A percentile compares a stretch with the other conserved stretches of the same genome.
Evolutionary conservation across 2,888 invertebrate species (phyloP).

Genomic region (Craniophora ligustri): DNA sequence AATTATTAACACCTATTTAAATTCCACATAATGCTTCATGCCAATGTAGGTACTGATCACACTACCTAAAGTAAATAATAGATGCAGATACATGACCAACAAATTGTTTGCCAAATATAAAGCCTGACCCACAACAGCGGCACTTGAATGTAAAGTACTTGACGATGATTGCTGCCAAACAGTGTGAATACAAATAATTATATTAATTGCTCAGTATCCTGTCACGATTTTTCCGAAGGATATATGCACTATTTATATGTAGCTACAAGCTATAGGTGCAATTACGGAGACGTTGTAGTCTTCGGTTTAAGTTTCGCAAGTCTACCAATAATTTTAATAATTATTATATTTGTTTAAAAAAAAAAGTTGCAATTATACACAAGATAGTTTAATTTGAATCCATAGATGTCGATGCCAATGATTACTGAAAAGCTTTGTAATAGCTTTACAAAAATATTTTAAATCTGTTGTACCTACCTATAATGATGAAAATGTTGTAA

Average conservation of each 20-base stretch:
- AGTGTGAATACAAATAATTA: constrained; percentile 50
- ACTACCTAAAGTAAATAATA: constrained; percentile 21
- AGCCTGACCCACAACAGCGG: constrained; percentile 17
- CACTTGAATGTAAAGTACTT: constrained; percentile 40
- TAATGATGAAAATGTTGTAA: too few species aligned
- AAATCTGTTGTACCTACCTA: too few species aligned
- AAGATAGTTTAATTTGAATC: too few species aligned
- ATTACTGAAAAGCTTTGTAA: too few species aligned
- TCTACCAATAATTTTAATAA: too few species aligned
- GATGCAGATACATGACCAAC: constrained; percentile 18
- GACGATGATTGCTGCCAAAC: constrained; percentile 37
- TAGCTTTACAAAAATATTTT: too few species aligned
- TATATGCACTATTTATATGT: background rate
- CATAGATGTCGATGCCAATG: too few species aligned
- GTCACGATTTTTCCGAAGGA: constrained; percentile 29
- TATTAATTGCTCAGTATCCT: constrained; percentile 51
- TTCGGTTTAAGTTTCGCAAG: too few species aligned
- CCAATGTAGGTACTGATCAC: constrained; percentile 13
- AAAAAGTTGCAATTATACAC: too few species aligned
- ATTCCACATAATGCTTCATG: constrained; percentile 6
- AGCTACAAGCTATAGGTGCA: too few species aligned
- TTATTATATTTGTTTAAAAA: too few species aligned
- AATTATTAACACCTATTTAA: background rate
- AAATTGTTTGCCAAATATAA: constrained; percentile 42
- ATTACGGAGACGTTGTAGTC: too few species aligned